Evolutionary conservation across 2,113 vertebrate genomes (phyloP), one percentile per base, ranked within the genome.

Genomic region (Amphiprion percula): DNA sequence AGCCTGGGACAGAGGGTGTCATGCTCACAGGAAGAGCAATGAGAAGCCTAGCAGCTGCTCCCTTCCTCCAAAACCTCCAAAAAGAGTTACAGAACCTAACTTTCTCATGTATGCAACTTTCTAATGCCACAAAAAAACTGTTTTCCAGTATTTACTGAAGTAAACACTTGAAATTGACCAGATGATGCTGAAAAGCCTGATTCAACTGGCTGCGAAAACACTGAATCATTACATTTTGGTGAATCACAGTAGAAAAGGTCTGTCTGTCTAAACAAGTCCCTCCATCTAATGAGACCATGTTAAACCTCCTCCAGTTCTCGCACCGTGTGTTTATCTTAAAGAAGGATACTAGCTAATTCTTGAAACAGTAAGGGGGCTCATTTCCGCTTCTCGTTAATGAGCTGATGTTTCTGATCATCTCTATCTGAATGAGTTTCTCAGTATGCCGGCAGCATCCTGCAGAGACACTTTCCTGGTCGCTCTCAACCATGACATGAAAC

Each of bases 401-500:
- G 68, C 64, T 24, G 59, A 74, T 28, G 71, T 80, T 82, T 84
- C 74, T 85, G 77, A 88, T 83, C 82, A 88, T 90, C 53, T 28
- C 83, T 61, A 41, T 75, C 56, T 69, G 54, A 74, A 84, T 83
- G 67, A 67, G 61, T 73, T 85, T 83, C 83, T 81, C 83, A 68
- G 33, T 81, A 2, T 74, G 86, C 41, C 26, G 41, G 74, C 63
- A 72, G 75, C 47, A 3, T 78, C 88, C 87, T 68, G 83, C 83
- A 28, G 87, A 80, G 83, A 86, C 58, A 72, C 60, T 83, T 74
- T 64, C 54, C 80, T 55, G 61, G 46, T 76, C 4, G 23, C 77
- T 68, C 79, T 86, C 83, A 87, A 82, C 82, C 80, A 60, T 80
- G 72, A 85, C 80, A 85, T 83, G 73, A 90, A 90, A 76, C 83